Percentiles rank a stretch among this genome's conserved stretches.
Conservation (phyloP, 2,113 vertebrate species). For the Microtus ochrogaster region DNA sequence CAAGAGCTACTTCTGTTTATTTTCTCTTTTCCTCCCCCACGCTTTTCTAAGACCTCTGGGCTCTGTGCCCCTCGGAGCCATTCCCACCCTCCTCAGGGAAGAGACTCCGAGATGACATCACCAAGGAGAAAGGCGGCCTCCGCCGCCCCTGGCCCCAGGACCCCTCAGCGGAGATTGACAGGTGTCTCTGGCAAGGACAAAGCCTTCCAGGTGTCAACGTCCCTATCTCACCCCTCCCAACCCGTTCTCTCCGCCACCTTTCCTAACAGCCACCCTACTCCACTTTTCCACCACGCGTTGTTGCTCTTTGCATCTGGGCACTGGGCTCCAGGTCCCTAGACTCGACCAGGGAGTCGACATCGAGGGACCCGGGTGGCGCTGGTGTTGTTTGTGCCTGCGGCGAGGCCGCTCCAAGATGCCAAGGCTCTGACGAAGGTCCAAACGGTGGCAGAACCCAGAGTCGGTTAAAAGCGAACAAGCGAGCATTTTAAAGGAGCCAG, state of each 20-base stretch:
- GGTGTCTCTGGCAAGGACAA: constrained; percentile 72
- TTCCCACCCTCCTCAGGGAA: neutral
- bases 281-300: neutral
- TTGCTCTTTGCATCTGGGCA: neutral
- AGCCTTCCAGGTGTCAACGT: constrained; percentile 72
- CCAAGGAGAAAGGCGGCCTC: constrained; percentile 63
- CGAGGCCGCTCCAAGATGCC: neutral
- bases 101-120: constrained; percentile 73
- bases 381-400: neutral
- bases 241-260: neutral
- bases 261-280: neutral
- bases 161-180: constrained; percentile 73
- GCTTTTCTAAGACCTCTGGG: neutral
- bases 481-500: constrained; percentile 54
- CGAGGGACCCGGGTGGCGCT: neutral
- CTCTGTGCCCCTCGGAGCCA: neutral
- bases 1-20: neutral
- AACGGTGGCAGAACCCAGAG: neutral
- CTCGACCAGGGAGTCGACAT: neutral
- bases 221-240: neutral
- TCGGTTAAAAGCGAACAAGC: neutral
- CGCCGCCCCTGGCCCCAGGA: neutral
- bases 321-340: neutral
- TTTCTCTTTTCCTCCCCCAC: neutral
- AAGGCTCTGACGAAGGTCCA: neutral